Evolutionary conservation across 2,113 vertebrate species (phyloP), one percentile per base, ranked within the genome.

Genomic region (Lophochroa leadbeateri): DNA sequence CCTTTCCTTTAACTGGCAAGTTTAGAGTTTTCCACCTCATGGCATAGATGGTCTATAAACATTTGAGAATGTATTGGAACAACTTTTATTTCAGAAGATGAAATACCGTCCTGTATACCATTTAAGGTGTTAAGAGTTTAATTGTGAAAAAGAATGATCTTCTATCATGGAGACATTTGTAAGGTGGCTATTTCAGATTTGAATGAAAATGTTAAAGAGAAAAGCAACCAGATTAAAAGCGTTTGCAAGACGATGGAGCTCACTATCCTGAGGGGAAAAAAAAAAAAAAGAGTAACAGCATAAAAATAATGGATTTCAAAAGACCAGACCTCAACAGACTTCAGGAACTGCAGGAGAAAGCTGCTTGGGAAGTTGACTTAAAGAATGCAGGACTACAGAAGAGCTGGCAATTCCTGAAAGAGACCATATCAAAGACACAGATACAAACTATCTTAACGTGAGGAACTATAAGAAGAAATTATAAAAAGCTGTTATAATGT

Each of bases 181-280:
- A 33, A 88, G 37, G 72, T 55, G 33, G 13, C 24, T 77, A 25
- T 33, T 88, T 95, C 65, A 86, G 39, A 77, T 92, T 37, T 77
- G 65, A 86, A 83, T 83, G 50, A 93, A 96, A 88, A 91, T 37
- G 35, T 61, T 72, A 88, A 86, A 82, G 68, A 88, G 52, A 90
- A 80, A 76, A 76, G 27, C 29, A 70, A 50, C 15, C 15, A 68
- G 67, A 65, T 72, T 39, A 68, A n/a, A 92, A 86, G 13, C 21
- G 25, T 46, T 86, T 80, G 27, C 63, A 83, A 52, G 33, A 69
- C 4, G 4, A 35, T 50, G 52, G 52, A 88, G 29, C n/a, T 94
- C 31, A 49, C 43, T 63, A n/a, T 55, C 52, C 31, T 37, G 27
- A 31, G 50, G 47, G 43, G 4, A 18, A 67, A 29, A 67, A 29